These are phyloP conservation scores for Xanthorhoe designata DNA, from an alignment of 2,888 invertebrate species.

Conservation along the genomic window DNA sequence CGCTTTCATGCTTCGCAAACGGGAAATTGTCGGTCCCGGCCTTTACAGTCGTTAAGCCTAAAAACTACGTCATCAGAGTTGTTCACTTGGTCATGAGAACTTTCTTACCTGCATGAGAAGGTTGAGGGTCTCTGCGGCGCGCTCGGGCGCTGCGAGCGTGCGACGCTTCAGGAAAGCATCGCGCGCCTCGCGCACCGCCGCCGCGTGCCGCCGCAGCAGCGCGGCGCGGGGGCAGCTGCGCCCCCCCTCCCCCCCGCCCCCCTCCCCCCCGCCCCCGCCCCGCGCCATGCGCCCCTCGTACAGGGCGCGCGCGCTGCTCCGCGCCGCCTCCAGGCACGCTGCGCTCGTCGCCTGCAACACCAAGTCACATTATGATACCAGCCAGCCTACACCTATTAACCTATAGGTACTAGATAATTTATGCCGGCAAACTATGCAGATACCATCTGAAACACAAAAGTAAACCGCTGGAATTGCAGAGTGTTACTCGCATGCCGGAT, in stretches of 20 bases:
- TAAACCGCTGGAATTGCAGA: too few relatives aligned
- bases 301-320: conserved; percentile 38
- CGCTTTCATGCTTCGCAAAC: too few relatives aligned
- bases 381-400: too few relatives aligned
- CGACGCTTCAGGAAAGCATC: conserved; percentile 44
- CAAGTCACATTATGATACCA: neutral
- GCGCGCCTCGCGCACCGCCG: conserved; percentile 28
- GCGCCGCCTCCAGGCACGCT: conserved; percentile 41
- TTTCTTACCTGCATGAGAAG: conserved; percentile 28
- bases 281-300: conserved; percentile 50
- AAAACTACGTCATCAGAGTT: too few relatives aligned
- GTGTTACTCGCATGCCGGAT: too few relatives aligned
- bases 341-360: conserved; percentile 44
- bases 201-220: conserved; percentile 29
- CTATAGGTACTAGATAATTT: too few relatives aligned
- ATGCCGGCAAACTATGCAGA: too few relatives aligned
- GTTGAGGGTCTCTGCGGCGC: conserved; percentile 24
- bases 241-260: conserved; percentile 46
- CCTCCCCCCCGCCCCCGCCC: conserved; percentile 30
- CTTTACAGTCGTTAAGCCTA: too few relatives aligned
- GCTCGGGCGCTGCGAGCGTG: conserved; percentile 39
- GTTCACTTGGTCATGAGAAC: too few relatives aligned
- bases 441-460: too few relatives aligned
- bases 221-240: conserved; percentile 28
- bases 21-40: too few relatives aligned